A percentile compares a stretch with the other conserved stretches of the same genome.
Conservation (phyloP, 2,888 invertebrate genomes). For the Lochmaea crataegi region DNA sequence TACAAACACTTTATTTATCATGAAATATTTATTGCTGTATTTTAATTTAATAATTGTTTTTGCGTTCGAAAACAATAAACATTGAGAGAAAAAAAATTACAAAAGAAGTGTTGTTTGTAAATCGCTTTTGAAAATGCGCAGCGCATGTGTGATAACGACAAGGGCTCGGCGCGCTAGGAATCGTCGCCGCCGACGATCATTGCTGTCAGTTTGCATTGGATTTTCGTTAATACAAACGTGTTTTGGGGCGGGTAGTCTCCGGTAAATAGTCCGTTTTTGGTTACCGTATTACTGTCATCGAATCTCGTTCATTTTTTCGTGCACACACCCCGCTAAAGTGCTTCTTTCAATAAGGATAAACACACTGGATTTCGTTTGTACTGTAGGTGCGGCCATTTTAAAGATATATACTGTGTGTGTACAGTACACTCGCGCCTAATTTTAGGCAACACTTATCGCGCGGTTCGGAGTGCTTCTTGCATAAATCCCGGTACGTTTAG, state of each 20-base stretch:
- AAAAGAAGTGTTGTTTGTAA: slow-evolving; percentile 18
- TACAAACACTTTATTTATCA: too few relatives aligned
- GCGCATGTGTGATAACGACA: slow-evolving; percentile 49
- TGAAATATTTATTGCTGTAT: too few relatives aligned
- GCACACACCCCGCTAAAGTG: slow-evolving; percentile 19
- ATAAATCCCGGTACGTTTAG: slow-evolving; percentile 47
- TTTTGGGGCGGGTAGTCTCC: slow-evolving; percentile 51
- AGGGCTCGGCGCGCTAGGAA: slow-evolving; percentile 50
- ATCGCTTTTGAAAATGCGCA: slow-evolving; percentile 31
- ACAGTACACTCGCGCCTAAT: slow-evolving; percentile 49
- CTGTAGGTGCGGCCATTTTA: slow-evolving; percentile 54
- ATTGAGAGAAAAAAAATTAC: slow-evolving; percentile 1
- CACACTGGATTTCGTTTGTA: slow-evolving; percentile 35
- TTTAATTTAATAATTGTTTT: neutral
- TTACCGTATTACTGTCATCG: slow-evolving; percentile 33
- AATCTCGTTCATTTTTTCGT: slow-evolving; percentile 28
- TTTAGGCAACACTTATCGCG: slow-evolving; percentile 57
- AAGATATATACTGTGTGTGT: slow-evolving; percentile 49
- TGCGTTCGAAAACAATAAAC: neutral
- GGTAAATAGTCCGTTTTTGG: slow-evolving; percentile 29
- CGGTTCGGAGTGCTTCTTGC: slow-evolving; percentile 48
- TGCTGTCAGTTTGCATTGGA: slow-evolving; percentile 54
- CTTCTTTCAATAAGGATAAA: slow-evolving; percentile 28
- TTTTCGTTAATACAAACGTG: slow-evolving; percentile 48
- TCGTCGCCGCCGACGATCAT: slow-evolving; percentile 46